phyloP scores from a whole-genome alignment of 2,888 invertebrate genomes.

The Chouioia cunea region DNA sequence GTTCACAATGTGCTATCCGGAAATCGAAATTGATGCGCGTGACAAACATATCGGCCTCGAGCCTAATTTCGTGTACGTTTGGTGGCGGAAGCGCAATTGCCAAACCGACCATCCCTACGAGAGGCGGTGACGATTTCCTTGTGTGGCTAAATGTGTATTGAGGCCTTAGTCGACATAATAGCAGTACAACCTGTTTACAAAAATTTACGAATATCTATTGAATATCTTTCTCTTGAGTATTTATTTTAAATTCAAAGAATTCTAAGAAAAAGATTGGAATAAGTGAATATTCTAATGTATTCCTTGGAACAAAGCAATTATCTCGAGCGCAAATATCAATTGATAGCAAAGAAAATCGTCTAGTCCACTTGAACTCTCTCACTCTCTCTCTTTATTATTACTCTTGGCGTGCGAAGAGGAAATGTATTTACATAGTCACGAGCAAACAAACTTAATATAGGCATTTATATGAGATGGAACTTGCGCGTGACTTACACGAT shows the following conservation, averaged over 20 bases:
- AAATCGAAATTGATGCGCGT: conserved; percentile 96
- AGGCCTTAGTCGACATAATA: conserved; percentile 91
- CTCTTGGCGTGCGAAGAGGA: too few relatives aligned
- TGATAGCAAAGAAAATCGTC: conserved; percentile 11
- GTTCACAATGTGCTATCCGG: conserved; percentile 96
- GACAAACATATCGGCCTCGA: conserved; percentile 97
- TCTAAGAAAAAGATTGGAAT: not conserved
- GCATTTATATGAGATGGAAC: too few relatives aligned
- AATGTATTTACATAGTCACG: too few relatives aligned
- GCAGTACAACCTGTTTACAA: conserved; percentile 85
- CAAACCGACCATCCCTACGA: conserved; percentile 93
- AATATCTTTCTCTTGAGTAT: not conserved
- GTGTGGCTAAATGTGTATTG: conserved; percentile 94
- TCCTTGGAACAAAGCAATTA: not conserved
- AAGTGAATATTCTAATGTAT: too few relatives aligned
- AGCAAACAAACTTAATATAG: too few relatives aligned
- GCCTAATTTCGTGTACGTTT: conserved; percentile 94
- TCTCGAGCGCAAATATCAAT: conserved; percentile 6
- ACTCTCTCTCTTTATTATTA: too few relatives aligned
- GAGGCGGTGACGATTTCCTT: conserved; percentile 86
- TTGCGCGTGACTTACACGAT: conserved; percentile 80
- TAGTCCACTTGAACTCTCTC: conserved; percentile 43
- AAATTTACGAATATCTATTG: not conserved
- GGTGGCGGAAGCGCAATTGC: conserved; percentile 97
- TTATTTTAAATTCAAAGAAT: not conserved